Percentiles rank a stretch among this genome's conserved stretches.
phyloP scores from a whole-genome alignment of 2,113 vertebrate genomes.

The Etheostoma spectabile region DNA sequence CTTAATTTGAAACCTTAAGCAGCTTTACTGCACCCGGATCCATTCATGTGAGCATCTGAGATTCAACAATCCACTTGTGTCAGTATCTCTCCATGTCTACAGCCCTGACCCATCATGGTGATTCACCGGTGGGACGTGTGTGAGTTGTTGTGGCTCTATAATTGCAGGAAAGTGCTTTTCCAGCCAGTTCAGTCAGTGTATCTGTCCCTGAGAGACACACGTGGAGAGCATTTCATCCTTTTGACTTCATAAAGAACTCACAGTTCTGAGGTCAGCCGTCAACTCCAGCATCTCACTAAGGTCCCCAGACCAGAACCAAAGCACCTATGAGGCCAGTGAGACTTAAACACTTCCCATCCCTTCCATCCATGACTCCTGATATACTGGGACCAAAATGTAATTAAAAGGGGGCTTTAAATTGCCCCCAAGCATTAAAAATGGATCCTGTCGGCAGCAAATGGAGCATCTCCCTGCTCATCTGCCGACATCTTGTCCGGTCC shows the following conservation, averaged over 20 bases:
- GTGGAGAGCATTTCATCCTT: slow-evolving; percentile 42
- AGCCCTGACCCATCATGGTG: not conserved
- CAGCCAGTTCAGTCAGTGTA: slow-evolving; percentile 20
- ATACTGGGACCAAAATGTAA: slow-evolving; percentile 64
- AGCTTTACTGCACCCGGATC: not conserved
- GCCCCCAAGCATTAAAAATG: slow-evolving; percentile 75
- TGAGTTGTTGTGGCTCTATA: slow-evolving; percentile 29
- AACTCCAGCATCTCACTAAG: slow-evolving; percentile 49
- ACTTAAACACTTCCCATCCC: slow-evolving; percentile 10
- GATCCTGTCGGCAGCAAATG: slow-evolving; percentile 71
- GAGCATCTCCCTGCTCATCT: slow-evolving; percentile 65
- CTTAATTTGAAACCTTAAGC: not conserved
- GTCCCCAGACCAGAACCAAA: slow-evolving; percentile 12
- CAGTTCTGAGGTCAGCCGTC: slow-evolving; percentile 50
- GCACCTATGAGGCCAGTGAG: slow-evolving; percentile 3
- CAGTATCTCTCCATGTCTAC: slow-evolving; percentile 16
- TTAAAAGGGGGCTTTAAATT: slow-evolving; percentile 70
- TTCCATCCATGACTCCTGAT: slow-evolving; percentile 44
- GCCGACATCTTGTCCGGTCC: slow-evolving; percentile 57
- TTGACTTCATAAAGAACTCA: slow-evolving; percentile 33
- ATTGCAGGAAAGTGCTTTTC: slow-evolving; percentile 52
- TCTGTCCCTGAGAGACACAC: slow-evolving; percentile 27
- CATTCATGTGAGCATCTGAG: not conserved
- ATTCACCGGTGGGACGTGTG: not conserved
- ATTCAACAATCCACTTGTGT: not conserved